Conservation (phyloP, 2,888 invertebrate species). For the Tinea semifulvella region DNA sequence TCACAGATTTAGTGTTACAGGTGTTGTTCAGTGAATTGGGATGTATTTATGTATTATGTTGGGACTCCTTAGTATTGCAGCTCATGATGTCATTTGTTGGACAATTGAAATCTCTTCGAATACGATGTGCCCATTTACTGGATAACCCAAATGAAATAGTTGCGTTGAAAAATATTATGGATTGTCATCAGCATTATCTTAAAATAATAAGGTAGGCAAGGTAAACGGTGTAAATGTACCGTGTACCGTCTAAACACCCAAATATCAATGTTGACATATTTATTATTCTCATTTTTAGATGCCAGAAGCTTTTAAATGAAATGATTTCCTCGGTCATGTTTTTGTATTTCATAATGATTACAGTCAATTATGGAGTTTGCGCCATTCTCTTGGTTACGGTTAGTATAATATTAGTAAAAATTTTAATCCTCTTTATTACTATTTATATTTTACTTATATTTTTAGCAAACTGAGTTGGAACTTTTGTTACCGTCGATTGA, state of each 20-base stretch:
- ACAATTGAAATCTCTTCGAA: background rate
- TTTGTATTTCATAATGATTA: background rate
- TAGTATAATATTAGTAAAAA: background rate
- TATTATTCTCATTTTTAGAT: slow-evolving; percentile 2
- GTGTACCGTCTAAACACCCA: too few relatives aligned
- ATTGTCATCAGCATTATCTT: slow-evolving; percentile 5
- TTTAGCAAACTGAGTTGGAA: background rate
- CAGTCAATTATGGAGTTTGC: slow-evolving; percentile 1
- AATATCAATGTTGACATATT: background rate
- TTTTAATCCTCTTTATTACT: too few relatives aligned
- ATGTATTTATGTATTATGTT: background rate
- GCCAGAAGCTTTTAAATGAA: background rate
- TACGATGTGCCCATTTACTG: background rate
- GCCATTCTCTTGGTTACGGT: background rate
- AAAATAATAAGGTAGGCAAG: background rate
- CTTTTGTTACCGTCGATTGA: background rate
- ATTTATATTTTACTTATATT: background rate
- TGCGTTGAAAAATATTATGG: background rate
- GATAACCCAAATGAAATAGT: background rate
- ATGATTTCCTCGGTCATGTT: background rate
- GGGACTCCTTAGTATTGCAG: background rate
- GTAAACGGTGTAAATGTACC: too few relatives aligned
- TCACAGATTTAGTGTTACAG: background rate
- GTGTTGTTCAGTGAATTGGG: background rate
- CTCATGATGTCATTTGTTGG: background rate